These are phyloP conservation scores for Pseudopleuronectes americanus DNA, from an alignment of 2,797 vertebrate species.

Conservation along the genomic window DNA sequence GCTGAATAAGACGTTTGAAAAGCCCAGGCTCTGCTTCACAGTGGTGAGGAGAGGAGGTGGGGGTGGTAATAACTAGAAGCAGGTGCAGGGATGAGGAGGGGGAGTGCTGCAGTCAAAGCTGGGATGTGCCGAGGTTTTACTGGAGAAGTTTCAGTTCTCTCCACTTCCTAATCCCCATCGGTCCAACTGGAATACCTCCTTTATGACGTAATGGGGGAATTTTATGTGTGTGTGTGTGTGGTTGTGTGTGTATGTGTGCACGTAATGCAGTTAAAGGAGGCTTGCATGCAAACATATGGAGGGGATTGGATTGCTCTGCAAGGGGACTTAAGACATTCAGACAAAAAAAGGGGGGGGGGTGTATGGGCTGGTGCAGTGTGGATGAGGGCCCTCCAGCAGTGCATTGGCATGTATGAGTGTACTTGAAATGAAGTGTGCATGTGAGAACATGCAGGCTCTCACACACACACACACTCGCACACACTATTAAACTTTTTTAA, in stretches of 20 bases:
- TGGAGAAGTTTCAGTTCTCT: slow-evolving; percentile 69
- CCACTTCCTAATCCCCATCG: slow-evolving; percentile 58
- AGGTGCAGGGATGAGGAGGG: slow-evolving; percentile 80
- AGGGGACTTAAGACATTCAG: slow-evolving; percentile 50
- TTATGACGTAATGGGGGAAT: slow-evolving; percentile 79
- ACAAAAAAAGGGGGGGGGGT: slow-evolving; percentile 18
- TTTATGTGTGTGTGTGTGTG: slow-evolving; percentile 2
- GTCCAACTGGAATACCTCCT: slow-evolving; percentile 82
- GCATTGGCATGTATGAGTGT: slow-evolving; percentile 4
- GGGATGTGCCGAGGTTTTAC: slow-evolving; percentile 67
- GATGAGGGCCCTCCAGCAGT: slow-evolving; percentile 34
- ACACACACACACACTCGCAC: slow-evolving; percentile 1
- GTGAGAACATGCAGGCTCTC: not conserved
- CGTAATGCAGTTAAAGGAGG: not conserved
- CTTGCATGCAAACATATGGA: slow-evolving; percentile 76
- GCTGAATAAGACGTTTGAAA: slow-evolving; percentile 78
- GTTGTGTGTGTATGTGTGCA: not conserved
- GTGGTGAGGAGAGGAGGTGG: slow-evolving; percentile 44
- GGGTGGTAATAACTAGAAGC: slow-evolving; percentile 85
- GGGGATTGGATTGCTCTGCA: slow-evolving; percentile 56
- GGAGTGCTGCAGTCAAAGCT: slow-evolving; percentile 71
- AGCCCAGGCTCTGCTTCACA: slow-evolving; percentile 63
- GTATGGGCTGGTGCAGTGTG: slow-evolving; percentile 16
- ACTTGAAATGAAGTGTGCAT: slow-evolving; percentile 28
- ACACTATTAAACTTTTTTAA: not conserved